Conservation (phyloP, 2,797 vertebrate species). For the Epinephelus awoara region DNA sequence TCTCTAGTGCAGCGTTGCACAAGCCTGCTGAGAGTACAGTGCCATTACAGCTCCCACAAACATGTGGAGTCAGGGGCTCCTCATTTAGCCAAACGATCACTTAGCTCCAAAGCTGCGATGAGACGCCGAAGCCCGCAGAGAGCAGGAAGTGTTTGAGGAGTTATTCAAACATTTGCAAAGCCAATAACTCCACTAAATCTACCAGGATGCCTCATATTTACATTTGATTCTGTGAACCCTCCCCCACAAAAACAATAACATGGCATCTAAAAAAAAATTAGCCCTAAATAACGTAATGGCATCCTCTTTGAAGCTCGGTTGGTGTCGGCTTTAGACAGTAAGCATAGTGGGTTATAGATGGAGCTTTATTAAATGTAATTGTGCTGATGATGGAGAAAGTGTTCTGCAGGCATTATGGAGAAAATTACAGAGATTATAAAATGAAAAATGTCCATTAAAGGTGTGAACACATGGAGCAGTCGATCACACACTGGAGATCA, state of each 20-base stretch:
- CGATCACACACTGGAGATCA: constrained; percentile 1
- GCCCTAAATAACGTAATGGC: constrained; percentile 57
- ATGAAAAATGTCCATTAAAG: constrained; percentile 52
- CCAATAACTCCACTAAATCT: constrained; percentile 98
- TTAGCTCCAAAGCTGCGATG: constrained; percentile 93
- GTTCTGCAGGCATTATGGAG: constrained; percentile 46
- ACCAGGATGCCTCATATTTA: constrained; percentile 89
- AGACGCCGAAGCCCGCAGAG: constrained; percentile 93
- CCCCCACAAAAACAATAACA: constrained; percentile 69
- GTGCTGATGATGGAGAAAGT: constrained; percentile 63
- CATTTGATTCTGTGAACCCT: constrained; percentile 70
- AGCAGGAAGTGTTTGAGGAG: constrained; percentile 94
- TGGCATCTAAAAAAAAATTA: constrained; percentile 53
- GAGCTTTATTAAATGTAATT: constrained; percentile 75
- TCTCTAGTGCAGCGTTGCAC: constrained; percentile 90
- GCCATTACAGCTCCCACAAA: constrained; percentile 93
- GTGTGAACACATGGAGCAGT: constrained; percentile 45
- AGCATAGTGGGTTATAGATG: constrained; percentile 59
- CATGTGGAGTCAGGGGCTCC: constrained; percentile 92
- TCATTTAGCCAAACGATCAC: constrained; percentile 98
- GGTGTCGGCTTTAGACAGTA: constrained; percentile 68
- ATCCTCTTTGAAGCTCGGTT: constrained; percentile 67
- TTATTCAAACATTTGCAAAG: constrained; percentile 98
- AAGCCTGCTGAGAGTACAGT: constrained; percentile 93
- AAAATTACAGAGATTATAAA: constrained; percentile 49